A percentile compares a stretch with the other conserved stretches of the same genome.
These are phyloP conservation scores for Himalopsyche kuldschensis DNA, from an alignment of 2,888 invertebrate species.

Conservation along the genomic window DNA sequence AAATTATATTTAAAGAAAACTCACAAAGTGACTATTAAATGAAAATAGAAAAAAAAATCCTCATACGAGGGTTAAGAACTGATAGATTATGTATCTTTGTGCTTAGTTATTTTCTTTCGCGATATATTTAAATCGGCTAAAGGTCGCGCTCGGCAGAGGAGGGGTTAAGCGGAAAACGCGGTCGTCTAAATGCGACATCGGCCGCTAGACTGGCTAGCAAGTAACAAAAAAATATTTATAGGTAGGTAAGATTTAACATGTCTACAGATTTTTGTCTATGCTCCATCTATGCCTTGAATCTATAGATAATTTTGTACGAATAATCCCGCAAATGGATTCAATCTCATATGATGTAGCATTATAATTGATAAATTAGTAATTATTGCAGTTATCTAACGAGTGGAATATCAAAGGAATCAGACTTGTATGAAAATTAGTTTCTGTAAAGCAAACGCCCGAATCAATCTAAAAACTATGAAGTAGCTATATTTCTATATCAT, in stretches of 20 bases:
- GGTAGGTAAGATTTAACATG: not conserved
- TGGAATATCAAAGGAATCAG: too few species aligned
- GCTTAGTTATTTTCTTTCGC: not conserved
- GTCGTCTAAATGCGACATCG: not conserved
- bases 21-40: too few species aligned
- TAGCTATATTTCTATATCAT: too few species aligned
- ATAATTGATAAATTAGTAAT: too few species aligned
- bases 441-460: too few species aligned
- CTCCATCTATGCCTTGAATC: too few species aligned
- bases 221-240: not conserved
- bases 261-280: not conserved
- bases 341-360: not conserved
- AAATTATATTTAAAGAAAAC: too few species aligned
- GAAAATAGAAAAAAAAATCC: not conserved
- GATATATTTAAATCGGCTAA: constrained; percentile 1
- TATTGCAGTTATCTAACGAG: too few species aligned
- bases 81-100: not conserved
- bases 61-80: not conserved
- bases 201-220: not conserved
- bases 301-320: not conserved
- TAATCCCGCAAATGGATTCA: not conserved
- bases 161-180: constrained; percentile 1
- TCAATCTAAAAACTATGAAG: too few species aligned
- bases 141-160: not conserved
- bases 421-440: too few species aligned